Evolutionary conservation across 2,888 invertebrate genomes (phyloP).

Genomic region (Hybos culiciformis): DNA sequence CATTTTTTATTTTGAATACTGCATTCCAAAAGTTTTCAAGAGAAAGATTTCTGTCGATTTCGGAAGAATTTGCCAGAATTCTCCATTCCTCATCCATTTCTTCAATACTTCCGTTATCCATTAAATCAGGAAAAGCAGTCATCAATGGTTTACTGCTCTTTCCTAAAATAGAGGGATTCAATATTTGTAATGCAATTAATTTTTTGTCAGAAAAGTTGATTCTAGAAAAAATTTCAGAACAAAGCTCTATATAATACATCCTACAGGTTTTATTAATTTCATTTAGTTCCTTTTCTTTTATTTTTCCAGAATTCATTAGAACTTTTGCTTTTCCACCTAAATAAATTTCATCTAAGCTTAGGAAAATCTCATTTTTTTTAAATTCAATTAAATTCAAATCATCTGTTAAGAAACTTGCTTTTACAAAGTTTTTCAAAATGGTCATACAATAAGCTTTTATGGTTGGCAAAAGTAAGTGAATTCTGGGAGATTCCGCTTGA

Average conservation of each 20-base stretch:
- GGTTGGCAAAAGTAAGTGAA: constrained; percentile 1
- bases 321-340: not conserved
- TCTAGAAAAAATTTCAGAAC: constrained; percentile 6
- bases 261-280: constrained; percentile 5
- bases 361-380: not conserved
- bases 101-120: constrained; percentile 6
- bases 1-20: constrained; percentile 9
- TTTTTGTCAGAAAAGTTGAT: constrained; percentile 7
- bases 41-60: constrained; percentile 3
- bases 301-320: not conserved
- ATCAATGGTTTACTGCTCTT: too few relatives aligned
- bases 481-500: not conserved
- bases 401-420: too few relatives aligned
- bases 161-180: constrained; percentile 5
- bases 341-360: not conserved
- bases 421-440: not conserved
- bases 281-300: not conserved
- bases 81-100: constrained; percentile 9
- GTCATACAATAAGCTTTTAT: constrained; percentile 1
- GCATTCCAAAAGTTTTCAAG: constrained; percentile 8
- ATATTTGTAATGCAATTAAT: constrained; percentile 4
- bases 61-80: constrained; percentile 5
- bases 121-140: too few relatives aligned
- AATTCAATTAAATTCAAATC: not conserved
- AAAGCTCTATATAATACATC: constrained; percentile 7